Evolutionary conservation across 2,113 vertebrate species (phyloP).

Genomic region (Clarias gariepinus): DNA sequence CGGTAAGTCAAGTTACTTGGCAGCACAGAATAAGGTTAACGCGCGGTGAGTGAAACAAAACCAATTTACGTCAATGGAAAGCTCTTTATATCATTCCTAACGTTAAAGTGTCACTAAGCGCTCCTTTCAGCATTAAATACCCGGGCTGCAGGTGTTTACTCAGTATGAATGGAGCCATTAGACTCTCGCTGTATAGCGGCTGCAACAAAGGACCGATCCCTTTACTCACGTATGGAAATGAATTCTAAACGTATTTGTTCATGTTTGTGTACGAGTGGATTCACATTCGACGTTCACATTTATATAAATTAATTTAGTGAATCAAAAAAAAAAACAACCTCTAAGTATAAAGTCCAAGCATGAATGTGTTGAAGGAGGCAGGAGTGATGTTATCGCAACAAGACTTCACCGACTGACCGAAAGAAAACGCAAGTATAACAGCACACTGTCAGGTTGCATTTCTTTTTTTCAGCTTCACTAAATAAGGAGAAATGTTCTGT

Average conservation of each 20-base stretch:
- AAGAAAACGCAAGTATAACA: no score
- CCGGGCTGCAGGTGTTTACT: background rate
- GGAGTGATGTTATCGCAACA: no score
- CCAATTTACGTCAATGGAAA: background rate
- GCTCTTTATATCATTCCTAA: background rate
- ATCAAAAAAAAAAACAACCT: no score
- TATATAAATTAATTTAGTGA: no score
- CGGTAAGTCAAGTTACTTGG: background rate
- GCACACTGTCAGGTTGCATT: no score
- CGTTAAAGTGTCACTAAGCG: background rate
- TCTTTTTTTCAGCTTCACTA: no score
- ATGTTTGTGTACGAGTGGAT: background rate
- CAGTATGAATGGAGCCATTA: conserved; percentile 1
- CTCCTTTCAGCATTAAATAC: background rate
- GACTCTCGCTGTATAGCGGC: background rate
- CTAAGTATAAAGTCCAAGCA: no score
- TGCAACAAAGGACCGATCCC: background rate
- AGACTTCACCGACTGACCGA: no score
- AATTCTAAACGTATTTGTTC: background rate
- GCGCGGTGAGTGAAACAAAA: background rate
- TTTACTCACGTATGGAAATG: background rate
- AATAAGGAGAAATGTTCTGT: no score
- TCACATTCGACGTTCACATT: no score
- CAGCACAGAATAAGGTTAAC: background rate
- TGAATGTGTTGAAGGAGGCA: no score